Conservation (phyloP, 2,888 invertebrate genomes). For the Lycophotia porphyrea region DNA sequence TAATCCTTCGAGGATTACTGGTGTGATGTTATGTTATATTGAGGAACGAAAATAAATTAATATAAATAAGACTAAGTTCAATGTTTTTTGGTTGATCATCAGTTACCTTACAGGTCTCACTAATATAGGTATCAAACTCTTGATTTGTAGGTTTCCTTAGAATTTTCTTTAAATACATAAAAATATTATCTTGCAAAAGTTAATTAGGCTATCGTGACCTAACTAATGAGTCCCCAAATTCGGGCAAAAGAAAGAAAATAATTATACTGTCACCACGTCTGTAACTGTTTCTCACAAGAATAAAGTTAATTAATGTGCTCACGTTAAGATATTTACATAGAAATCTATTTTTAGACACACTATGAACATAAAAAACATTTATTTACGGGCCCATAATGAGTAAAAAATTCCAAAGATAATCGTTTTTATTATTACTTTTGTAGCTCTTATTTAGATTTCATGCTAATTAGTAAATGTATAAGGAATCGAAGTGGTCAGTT, state of each 20-base stretch:
- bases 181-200: conserved; percentile 7
- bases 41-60: too few species aligned
- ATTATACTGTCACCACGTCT: background rate
- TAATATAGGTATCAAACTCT: background rate
- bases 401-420: background rate
- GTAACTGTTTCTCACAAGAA: background rate
- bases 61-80: too few species aligned
- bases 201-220: background rate
- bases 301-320: conserved; percentile 21
- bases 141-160: too few species aligned
- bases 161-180: background rate
- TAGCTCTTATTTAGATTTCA: background rate
- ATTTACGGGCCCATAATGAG: background rate
- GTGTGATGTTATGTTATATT: too few species aligned
- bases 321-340: background rate
- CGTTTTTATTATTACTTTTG: too few species aligned
- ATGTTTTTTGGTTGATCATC: background rate
- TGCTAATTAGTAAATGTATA: background rate
- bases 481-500: background rate
- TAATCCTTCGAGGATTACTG: too few species aligned
- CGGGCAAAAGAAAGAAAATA: conserved; percentile 4
- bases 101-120: background rate
- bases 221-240: conserved; percentile 22
- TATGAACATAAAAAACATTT: background rate
- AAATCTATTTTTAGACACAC: background rate